phyloP scores from a whole-genome alignment of 1,140 invertebrate species.

The Nebria ingens region DNA sequence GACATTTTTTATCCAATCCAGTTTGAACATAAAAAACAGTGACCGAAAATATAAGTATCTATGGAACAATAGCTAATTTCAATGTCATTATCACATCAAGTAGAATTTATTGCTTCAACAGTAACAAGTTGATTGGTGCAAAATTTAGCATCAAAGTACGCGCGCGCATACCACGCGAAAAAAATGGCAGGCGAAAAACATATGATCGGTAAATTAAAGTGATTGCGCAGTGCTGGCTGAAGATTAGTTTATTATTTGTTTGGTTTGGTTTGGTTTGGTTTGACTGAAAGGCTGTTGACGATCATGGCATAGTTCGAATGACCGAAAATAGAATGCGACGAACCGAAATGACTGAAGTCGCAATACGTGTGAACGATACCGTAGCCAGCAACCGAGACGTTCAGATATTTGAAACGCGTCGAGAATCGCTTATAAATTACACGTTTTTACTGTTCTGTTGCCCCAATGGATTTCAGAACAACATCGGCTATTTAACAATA shows the following conservation, averaged over 20 bases:
- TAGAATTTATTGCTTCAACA: conserved; percentile 23
- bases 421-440: conserved; percentile 18
- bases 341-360: conserved; percentile 3
- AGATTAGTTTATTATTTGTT: background rate
- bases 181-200: conserved; percentile 1
- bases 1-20: no score
- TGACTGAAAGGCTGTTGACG: no score
- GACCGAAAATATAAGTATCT: conserved; percentile 1
- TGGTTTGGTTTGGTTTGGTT: background rate
- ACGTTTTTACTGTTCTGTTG: conserved; percentile 14
- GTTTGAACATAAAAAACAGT: no score
- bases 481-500: no score
- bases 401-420: conserved; percentile 20
- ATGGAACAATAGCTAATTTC: conserved; percentile 28
- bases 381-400: conserved; percentile 17
- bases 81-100: conserved; percentile 12
- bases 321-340: background rate
- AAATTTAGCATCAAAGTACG: conserved; percentile 14
- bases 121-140: conserved; percentile 27
- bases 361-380: conserved; percentile 17
- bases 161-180: background rate
- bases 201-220: conserved; percentile 6
- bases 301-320: conserved; percentile 15
- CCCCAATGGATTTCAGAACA: background rate
- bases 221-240: no score